These are phyloP conservation scores for Amiota mariae DNA, from an alignment of 2,888 invertebrate species.

Conservation along the genomic window DNA sequence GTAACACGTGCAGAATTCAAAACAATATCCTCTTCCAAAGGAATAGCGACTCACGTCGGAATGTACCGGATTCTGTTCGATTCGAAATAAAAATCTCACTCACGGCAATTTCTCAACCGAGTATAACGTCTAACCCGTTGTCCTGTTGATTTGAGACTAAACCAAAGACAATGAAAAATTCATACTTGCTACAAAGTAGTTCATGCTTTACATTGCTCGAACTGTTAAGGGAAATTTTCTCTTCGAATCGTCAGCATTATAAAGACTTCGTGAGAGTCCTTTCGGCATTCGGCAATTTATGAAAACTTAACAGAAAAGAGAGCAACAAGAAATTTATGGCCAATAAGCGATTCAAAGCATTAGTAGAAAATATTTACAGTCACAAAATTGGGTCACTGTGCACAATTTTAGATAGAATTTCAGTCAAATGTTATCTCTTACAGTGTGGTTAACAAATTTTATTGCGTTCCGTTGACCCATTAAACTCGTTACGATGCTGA, in stretches of 20 bases:
- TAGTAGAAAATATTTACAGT: background rate
- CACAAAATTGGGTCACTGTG: too few relatives aligned
- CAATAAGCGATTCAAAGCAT: conserved; percentile 21
- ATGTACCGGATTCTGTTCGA: background rate
- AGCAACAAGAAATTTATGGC: conserved; percentile 42
- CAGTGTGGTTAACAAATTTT: too few relatives aligned
- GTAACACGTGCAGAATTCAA: conserved; percentile 6
- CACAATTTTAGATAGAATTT: too few relatives aligned
- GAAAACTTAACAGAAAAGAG: conserved; percentile 24
- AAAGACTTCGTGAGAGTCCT: too few relatives aligned
- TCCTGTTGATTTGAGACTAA: conserved; percentile 9
- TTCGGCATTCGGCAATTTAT: background rate
- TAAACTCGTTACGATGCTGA: too few relatives aligned
- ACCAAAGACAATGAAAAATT: background rate
- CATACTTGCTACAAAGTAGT: too few relatives aligned
- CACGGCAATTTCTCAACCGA: background rate
- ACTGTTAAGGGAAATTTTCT: conserved; percentile 2
- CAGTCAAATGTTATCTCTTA: too few relatives aligned
- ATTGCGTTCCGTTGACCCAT: too few relatives aligned
- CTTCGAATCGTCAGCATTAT: background rate
- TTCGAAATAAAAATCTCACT: background rate
- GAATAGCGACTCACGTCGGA: background rate
- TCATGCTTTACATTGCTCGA: too few relatives aligned
- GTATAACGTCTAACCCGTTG: background rate
- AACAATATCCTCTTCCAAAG: background rate